A percentile compares a stretch with the other conserved stretches of the same genome.
phyloP scores from a whole-genome alignment of 2,797 vertebrate species.

The Coranthus polyacanthus region DNA sequence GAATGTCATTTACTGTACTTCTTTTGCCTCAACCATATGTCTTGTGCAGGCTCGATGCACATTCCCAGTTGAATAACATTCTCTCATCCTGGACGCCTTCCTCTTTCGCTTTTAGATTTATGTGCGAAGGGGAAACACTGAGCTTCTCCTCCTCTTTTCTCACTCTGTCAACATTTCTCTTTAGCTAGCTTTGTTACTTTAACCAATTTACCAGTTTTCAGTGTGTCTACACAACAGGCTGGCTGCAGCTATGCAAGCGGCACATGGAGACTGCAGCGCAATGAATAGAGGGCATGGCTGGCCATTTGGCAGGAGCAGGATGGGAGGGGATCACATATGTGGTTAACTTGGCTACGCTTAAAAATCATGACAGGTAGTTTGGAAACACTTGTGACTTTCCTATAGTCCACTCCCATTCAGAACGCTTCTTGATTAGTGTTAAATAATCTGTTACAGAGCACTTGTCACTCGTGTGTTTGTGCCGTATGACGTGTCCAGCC shows the following conservation, averaged over 20 bases:
- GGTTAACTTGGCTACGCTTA: constrained; percentile 55
- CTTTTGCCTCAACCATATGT: constrained; percentile 42
- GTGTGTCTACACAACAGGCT: constrained; percentile 59
- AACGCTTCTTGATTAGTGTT: constrained; percentile 39
- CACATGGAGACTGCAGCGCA: constrained; percentile 62
- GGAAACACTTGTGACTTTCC: constrained; percentile 60
- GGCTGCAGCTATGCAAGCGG: constrained; percentile 56
- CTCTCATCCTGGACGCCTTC: constrained; percentile 41
- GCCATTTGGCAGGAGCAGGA: constrained; percentile 70
- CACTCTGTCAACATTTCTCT: constrained; percentile 43
- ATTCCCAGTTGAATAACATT: constrained; percentile 48
- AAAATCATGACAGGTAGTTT: constrained; percentile 65
- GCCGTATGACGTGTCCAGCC: constrained; percentile 24
- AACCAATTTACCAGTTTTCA: constrained; percentile 55
- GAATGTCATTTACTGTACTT: constrained; percentile 57
- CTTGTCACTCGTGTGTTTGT: constrained; percentile 43
- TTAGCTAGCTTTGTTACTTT: constrained; percentile 48
- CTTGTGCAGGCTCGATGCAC: constrained; percentile 48
- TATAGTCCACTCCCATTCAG: constrained; percentile 41
- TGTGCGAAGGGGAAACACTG: constrained; percentile 43
- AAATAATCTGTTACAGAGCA: constrained; percentile 35
- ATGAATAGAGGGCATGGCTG: constrained; percentile 74
- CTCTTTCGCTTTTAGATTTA: constrained; percentile 46
- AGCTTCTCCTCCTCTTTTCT: constrained; percentile 34
- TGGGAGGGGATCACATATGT: constrained; percentile 70